Base-by-base conservation (phyloP, 1,140 invertebrate species). In the Papilio machaon region DNA sequence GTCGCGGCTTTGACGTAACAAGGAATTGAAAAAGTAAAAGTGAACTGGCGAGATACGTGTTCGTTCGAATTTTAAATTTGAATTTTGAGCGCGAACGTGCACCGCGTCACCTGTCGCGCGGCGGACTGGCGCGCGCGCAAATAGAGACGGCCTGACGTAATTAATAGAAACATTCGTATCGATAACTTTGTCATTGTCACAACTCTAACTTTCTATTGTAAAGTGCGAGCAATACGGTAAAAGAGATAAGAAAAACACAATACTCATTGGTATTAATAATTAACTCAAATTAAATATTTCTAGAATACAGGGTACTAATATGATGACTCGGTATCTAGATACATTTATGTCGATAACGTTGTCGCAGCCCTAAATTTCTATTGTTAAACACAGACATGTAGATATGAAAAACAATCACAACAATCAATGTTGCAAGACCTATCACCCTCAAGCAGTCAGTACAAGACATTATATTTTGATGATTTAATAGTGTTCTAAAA, bases 21-120 rank as follows among this genome's bases (percentile, higher is more conserved):
- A 80, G 76, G 83, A 89, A 75, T 46, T 60, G 77, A 79, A 79
- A 92, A 90, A 90, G 90, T 91, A 91, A 92, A 92, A 91, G 90
- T 87, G 75, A 83, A 80, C 80, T 82, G 73, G 86, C 81, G 81
- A 60, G 81, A 82, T 82, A 85, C 86, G 86, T 49, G 74, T 67
- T 67, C 64, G 80, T 89, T 83, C 84, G 80, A 91, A 86, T 86
- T 90, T 90, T 85, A 81, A 86, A 88, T 82, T 84, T 81, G 54
- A 82, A 54, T 80, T 85, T 84, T 80, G 74, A 84, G 80, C 83
- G 82, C 85, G 82, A 84, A 87, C 91, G 91, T 91, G 86, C 88
- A 83, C 85, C 80, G 78, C 82, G 83, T 82, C 88, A 92, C 92
- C 91, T 92, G 91, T 80, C 86, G 82, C 85, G 85, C 86, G 84